These are phyloP conservation scores for Zeuzera pyrina DNA, from an alignment of 2,888 invertebrate genomes.

Conservation along the genomic window DNA sequence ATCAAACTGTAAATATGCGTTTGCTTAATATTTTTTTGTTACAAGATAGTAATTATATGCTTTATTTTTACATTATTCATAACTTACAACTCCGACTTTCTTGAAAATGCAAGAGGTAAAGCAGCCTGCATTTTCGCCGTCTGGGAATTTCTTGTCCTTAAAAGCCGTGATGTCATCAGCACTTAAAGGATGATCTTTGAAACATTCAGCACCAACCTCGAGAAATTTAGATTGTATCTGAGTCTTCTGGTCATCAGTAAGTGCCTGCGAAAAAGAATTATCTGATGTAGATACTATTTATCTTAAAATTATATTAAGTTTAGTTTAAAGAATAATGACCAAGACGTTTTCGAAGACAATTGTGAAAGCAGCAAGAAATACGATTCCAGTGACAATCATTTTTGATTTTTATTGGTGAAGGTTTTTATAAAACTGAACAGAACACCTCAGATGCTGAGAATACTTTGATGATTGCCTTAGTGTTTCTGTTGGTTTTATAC, in stretches of 20 bases:
- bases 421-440: background rate
- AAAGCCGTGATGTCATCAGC: constrained; percentile 7
- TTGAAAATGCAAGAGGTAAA: constrained; percentile 8
- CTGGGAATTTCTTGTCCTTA: constrained; percentile 6
- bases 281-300: too few species aligned
- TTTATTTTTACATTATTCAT: background rate
- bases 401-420: constrained; percentile 1
- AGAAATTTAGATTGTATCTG: constrained; percentile 6
- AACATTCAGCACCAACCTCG: constrained; percentile 6
- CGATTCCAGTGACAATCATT: background rate
- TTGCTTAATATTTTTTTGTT: too few species aligned
- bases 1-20: constrained; percentile 5
- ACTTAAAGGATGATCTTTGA: constrained; percentile 4
- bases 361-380: background rate
- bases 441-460: constrained; percentile 1
- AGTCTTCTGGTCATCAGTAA: constrained; percentile 7
- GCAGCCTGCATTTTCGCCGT: constrained; percentile 6
- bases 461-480: constrained; percentile 2
- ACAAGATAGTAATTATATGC: too few species aligned
- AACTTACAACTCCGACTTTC: constrained; percentile 8
- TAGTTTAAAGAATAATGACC: too few species aligned
- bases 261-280: constrained; percentile 7
- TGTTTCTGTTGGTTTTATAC: constrained; percentile 5
- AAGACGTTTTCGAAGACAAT: background rate
- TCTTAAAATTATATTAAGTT: too few species aligned